These are phyloP conservation scores for Apostichopus californicus DNA, from an alignment of 35 echinoderm and acorn worm genomes.

Conservation along the genomic window DNA sequence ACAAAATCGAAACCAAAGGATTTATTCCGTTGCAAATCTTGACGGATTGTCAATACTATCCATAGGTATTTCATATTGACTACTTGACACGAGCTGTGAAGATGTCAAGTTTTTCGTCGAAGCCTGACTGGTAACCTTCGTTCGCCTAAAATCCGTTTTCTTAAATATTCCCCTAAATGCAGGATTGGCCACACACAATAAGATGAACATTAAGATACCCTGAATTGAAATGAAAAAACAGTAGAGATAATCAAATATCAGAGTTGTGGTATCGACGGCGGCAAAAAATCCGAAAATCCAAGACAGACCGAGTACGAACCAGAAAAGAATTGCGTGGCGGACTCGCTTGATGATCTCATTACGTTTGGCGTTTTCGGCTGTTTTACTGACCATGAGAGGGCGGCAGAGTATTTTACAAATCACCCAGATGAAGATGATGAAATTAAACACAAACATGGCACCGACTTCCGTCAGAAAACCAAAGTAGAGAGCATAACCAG, in stretches of 20 bases:
- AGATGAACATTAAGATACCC: background rate
- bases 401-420: slow-evolving; percentile 31
- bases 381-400: slow-evolving; percentile 26
- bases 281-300: slow-evolving; percentile 35
- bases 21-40: too few species aligned
- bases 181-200: slow-evolving; percentile 17
- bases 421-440: slow-evolving; percentile 34
- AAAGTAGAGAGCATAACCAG: slow-evolving; percentile 19
- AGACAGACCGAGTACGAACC: slow-evolving; percentile 26
- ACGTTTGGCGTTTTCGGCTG: background rate
- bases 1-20: too few species aligned
- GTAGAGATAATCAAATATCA: slow-evolving; percentile 46
- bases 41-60: too few species aligned
- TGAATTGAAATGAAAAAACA: slow-evolving; percentile 28
- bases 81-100: too few species aligned
- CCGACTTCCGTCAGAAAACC: slow-evolving; percentile 22
- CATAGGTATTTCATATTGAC: too few species aligned
- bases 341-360: slow-evolving; percentile 35
- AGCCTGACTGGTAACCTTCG: too few species aligned
- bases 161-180: slow-evolving; percentile 6
- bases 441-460: slow-evolving; percentile 10
- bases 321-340: slow-evolving; percentile 29
- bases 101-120: too few species aligned
- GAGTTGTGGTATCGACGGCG: slow-evolving; percentile 12
- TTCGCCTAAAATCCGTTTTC: too few species aligned